A percentile compares a stretch with the other conserved stretches of the same genome.
Conservation (phyloP, 2,888 invertebrate genomes). For the Beris chalybata region DNA sequence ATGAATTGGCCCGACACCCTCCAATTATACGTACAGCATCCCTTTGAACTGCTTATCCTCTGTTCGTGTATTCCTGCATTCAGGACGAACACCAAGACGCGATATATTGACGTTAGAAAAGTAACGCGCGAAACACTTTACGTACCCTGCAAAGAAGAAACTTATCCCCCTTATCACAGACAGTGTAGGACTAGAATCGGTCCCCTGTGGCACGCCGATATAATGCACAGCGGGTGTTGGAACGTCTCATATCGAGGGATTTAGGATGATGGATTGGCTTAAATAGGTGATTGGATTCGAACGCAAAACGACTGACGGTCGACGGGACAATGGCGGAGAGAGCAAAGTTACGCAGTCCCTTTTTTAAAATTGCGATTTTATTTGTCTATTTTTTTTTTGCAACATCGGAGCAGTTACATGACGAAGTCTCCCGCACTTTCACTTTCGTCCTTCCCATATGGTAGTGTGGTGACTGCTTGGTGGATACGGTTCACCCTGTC, state of each 20-base stretch:
- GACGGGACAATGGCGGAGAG: background rate
- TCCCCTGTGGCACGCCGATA: constrained; percentile 57
- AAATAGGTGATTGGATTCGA: constrained; percentile 43
- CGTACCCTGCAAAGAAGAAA: constrained; percentile 4
- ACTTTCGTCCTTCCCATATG: too few species aligned
- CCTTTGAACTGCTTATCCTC: constrained; percentile 9
- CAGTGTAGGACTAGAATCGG: constrained; percentile 49
- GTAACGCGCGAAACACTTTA: constrained; percentile 23
- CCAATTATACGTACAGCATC: constrained; percentile 40
- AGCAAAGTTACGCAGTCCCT: constrained; percentile 14
- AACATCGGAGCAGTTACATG: too few species aligned
- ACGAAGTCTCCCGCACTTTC: too few species aligned
- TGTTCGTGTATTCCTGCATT: too few species aligned
- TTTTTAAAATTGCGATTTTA: constrained; percentile 36
- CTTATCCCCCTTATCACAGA: constrained; percentile 15
- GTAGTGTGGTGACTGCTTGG: too few species aligned
- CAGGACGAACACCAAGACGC: background rate
- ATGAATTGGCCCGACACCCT: constrained; percentile 47
- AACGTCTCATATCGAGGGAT: constrained; percentile 44
- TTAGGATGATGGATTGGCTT: constrained; percentile 45
- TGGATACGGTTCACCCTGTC: too few species aligned
- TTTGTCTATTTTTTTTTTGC: constrained; percentile 10
- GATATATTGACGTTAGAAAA: background rate
- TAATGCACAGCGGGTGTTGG: constrained; percentile 53
- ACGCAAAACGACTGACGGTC: constrained; percentile 13